Evolutionary conservation across 2,888 invertebrate genomes (phyloP).

Genomic region (Mellilla xanthometata): DNA sequence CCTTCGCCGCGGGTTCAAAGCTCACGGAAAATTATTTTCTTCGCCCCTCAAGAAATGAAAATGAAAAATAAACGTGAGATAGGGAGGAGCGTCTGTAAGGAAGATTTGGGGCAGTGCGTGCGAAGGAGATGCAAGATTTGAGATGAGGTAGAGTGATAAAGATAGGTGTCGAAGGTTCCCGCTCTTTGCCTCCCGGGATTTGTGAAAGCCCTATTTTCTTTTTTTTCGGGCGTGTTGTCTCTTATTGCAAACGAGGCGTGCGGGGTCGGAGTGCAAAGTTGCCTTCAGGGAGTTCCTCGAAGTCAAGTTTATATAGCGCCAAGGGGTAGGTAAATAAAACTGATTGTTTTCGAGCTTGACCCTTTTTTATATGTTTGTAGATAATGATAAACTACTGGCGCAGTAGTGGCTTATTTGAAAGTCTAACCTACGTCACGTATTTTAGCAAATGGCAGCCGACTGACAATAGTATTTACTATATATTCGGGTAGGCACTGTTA

Average conservation of each 20-base stretch:
- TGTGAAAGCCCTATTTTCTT: slow-evolving; percentile 53
- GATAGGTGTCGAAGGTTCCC: slow-evolving; percentile 36
- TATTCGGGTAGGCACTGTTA: no score
- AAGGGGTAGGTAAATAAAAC: neutral
- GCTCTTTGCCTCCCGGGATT: slow-evolving; percentile 50
- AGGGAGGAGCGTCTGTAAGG: slow-evolving; percentile 46
- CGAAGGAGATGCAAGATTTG: slow-evolving; percentile 40
- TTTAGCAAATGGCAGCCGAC: no score
- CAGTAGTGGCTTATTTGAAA: no score
- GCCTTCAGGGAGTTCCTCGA: slow-evolving; percentile 11
- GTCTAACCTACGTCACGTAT: no score
- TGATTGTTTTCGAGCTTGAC: no score
- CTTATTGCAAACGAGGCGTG: slow-evolving; percentile 52
- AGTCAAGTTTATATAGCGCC: neutral
- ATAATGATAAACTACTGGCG: no score
- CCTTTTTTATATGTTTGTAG: no score
- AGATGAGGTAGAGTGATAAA: slow-evolving; percentile 35
- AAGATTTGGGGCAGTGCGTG: slow-evolving; percentile 29
- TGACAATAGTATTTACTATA: no score
- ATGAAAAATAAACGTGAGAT: slow-evolving; percentile 75
- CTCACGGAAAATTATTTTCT: slow-evolving; percentile 80
- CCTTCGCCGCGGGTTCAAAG: slow-evolving; percentile 74
- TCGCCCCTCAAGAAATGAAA: slow-evolving; percentile 76
- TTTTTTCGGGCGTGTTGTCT: slow-evolving; percentile 47
- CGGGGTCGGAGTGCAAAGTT: slow-evolving; percentile 4